phyloP scores from a whole-genome alignment of 2,113 vertebrate genomes.

The Salvelinus namaycush region DNA sequence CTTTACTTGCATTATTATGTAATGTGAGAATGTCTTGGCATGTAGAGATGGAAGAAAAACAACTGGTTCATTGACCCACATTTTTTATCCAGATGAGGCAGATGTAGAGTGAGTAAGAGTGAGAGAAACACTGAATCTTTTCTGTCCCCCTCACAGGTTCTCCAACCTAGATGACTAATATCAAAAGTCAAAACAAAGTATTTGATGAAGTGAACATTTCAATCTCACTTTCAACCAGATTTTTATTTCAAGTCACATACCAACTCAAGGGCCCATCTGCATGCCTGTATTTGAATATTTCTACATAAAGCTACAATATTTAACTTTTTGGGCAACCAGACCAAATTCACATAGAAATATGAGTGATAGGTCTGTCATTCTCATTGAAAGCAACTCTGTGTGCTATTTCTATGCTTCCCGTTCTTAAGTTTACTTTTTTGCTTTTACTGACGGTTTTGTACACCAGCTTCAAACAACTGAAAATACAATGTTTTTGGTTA shows the following conservation, averaged over 20 bases:
- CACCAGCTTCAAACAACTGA: no score
- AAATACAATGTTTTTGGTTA: no score
- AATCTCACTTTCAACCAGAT: background rate
- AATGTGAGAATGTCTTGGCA: background rate
- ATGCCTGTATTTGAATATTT: background rate
- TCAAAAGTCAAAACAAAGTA: background rate
- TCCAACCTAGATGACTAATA: background rate
- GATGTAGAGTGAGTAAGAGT: background rate
- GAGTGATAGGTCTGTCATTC: no score
- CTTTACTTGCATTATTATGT: background rate
- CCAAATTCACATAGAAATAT: no score
- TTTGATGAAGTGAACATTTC: background rate
- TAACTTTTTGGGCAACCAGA: no score
- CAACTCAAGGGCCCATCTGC: background rate
- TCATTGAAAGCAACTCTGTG: no score
- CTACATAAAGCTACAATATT: no score
- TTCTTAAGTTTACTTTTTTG: no score
- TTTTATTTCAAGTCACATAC: background rate
- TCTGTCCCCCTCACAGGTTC: background rate
- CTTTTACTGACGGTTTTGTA: no score
- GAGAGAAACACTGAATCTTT: background rate
- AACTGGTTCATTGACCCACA: background rate
- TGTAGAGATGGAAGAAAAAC: background rate
- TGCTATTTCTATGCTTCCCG: no score
- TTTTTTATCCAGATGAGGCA: background rate